Base-by-base conservation (phyloP, 2,113 vertebrate species). In the Xyliphius kryptos region DNA sequence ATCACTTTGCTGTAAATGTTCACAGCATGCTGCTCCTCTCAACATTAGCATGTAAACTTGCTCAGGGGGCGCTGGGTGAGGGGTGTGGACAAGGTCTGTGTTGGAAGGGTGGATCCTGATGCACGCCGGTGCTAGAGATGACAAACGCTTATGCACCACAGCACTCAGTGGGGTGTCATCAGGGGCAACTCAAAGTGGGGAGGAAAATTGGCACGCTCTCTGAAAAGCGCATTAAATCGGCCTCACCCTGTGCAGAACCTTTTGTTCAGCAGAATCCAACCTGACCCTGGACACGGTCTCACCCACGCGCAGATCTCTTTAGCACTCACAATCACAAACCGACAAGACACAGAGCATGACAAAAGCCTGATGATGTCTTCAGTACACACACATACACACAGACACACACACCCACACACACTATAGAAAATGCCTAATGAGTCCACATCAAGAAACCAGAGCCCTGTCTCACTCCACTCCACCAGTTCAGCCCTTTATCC, bases 371-470 rank as follows among this genome's bases (percentile, higher is more conserved):
- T n/a, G n/a, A n/a, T n/a, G n/a, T n/a, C n/a, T n/a, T n/a, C n/a
- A n/a, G n/a, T n/a, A n/a, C n/a, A n/a, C n/a, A n/a, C n/a, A n/a
- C n/a, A n/a, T n/a, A n/a, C n/a, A n/a, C n/a, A n/a, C n/a, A n/a
- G n/a, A n/a, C n/a, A n/a, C n/a, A n/a, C n/a, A 50, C 51, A 65
- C 48, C 83, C 90, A 72, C 81, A 75, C 89, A 91, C n/a, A n/a
- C n/a, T n/a, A n/a, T n/a, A n/a, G n/a, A n/a, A 93, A 92, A 93
- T 90, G 92, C 89, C 91, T 97, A 97, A 97, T 93, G 92, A 97
- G 91, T 89, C 87, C 81, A 72, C 89, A 87, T 91, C 86, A 88
- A 91, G 89, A 84, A 91, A 93, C 89, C 90, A 92, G 87, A 84
- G 86, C 89, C 83, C 85, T 82, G 83, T 82, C 78, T 83, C 76